phyloP scores from a whole-genome alignment of 2,888 invertebrate species.

The Endotricha flammealis region DNA sequence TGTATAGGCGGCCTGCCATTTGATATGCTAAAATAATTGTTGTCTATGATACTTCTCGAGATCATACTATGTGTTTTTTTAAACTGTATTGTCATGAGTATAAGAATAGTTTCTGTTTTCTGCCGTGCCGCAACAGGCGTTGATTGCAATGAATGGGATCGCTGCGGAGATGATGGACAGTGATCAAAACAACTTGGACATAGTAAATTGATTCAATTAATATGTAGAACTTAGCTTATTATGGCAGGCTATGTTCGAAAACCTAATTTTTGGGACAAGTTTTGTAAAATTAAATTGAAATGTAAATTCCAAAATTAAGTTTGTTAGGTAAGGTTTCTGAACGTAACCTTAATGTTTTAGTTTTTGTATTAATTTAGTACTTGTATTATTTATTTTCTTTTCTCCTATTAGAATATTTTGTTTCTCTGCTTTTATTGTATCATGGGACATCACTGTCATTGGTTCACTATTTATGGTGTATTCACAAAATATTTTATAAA shows the following conservation, averaged over 20 bases:
- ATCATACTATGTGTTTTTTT: slow-evolving; percentile 4
- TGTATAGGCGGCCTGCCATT: slow-evolving; percentile 21
- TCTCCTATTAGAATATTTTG: slow-evolving; percentile 7
- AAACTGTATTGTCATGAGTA: slow-evolving; percentile 20
- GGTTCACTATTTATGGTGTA: no score
- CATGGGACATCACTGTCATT: no score
- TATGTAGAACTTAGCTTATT: slow-evolving; percentile 57
- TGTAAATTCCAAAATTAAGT: slow-evolving; percentile 32
- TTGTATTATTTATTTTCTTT: slow-evolving; percentile 14
- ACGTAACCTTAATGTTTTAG: slow-evolving; percentile 59
- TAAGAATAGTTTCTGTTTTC: slow-evolving; percentile 51
- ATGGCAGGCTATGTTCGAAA: slow-evolving; percentile 75
- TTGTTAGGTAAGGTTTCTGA: slow-evolving; percentile 66
- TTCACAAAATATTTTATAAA: no score
- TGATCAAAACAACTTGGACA: slow-evolving; percentile 59
- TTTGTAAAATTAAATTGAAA: slow-evolving; percentile 19
- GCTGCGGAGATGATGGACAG: slow-evolving; percentile 58
- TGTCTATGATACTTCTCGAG: background rate
- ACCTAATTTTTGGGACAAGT: slow-evolving; percentile 40
- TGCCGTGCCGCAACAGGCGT: slow-evolving; percentile 62
- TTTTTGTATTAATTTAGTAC: slow-evolving; percentile 23
- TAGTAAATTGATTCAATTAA: slow-evolving; percentile 60
- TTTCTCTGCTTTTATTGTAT: slow-evolving; percentile 11
- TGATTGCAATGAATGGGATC: slow-evolving; percentile 71
- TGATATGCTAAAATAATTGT: background rate